Evolutionary conservation across 1,140 invertebrate genomes (phyloP).

Genomic region (Brachionus angularis): DNA sequence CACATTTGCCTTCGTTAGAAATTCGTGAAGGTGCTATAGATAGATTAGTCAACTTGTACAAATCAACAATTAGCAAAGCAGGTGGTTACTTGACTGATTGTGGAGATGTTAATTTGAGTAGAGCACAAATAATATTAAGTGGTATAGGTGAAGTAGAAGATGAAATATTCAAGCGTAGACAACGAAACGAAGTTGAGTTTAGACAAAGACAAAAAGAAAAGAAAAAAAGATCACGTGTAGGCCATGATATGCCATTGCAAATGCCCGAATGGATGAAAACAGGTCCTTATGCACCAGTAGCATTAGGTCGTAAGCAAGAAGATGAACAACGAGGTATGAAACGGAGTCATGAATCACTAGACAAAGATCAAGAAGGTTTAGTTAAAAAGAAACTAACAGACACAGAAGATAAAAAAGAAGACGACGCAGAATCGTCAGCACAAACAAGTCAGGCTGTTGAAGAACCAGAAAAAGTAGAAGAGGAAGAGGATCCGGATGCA

Average conservation of each 20-base stretch:
- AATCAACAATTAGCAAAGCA: constrained; percentile 87
- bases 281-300: constrained; percentile 13
- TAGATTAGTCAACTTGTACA: constrained; percentile 85
- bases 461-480: constrained; percentile 49
- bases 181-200: constrained; percentile 77
- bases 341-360: background rate
- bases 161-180: constrained; percentile 86
- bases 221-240: constrained; percentile 2
- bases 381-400: background rate
- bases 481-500: constrained; percentile 67
- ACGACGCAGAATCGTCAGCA: background rate
- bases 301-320: background rate
- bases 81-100: constrained; percentile 85
- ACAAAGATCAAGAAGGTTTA: background rate
- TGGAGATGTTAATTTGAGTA: constrained; percentile 81
- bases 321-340: constrained; percentile 24
- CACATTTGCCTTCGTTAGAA: constrained; percentile 94
- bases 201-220: constrained; percentile 55
- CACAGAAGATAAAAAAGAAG: background rate
- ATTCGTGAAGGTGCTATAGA: constrained; percentile 95
- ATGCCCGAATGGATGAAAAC: constrained; percentile 44
- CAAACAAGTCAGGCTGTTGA: background rate
- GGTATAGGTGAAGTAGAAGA: constrained; percentile 85
- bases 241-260: constrained; percentile 4
- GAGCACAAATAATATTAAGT: constrained; percentile 86